Evolutionary conservation across 2,888 invertebrate species (phyloP), one percentile per base, ranked within the genome.

Genomic region (Drosophila austrosaltans): DNA sequence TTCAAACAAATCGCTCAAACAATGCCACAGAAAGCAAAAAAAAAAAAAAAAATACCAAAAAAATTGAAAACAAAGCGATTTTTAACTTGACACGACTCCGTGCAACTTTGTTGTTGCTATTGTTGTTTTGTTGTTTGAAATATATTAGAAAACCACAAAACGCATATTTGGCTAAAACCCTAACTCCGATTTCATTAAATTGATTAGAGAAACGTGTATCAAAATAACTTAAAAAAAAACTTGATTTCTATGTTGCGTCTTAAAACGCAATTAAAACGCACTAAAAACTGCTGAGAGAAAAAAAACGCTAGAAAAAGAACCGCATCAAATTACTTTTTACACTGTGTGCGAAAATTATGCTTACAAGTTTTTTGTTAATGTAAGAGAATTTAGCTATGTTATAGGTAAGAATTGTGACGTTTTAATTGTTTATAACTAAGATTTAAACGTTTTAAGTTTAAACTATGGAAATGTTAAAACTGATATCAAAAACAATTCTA

Each of bases 1-100:
- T 84, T 86, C 89, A 86, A 86, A 86, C 84, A 89, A 84, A 85
- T 82, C 88, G 83, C 81, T 82, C 86, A 85, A 82, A 85, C 85
- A 83, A 83, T 85, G 80, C 85, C 68, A 77, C 65, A 81, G 66
- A 69, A 77, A 71, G 60, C 57, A 20, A 68, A 66, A 69, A 42
- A 63, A 62, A 54, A 69, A 61, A 58, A 59, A 39, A 61, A 68
- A 66, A 75, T 54, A 64, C 56, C n/a, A 12, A 12, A 40, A 36
- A 58, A 72, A 71, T 62, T 25, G 42, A 63, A 63, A 63, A 59
- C 61, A 65, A 72, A 65, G 61, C 77, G 77, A 75, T 76, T 79
- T 86, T 57, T 75, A 72, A 81, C 69, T 66, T 79, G 80, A 85
- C 82, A 87, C 82, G 87, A 83, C 87, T 83, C 22, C 63, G 74